phyloP scores from a whole-genome alignment of 1,140 invertebrate genomes.

The Lucilia cuprina region DNA sequence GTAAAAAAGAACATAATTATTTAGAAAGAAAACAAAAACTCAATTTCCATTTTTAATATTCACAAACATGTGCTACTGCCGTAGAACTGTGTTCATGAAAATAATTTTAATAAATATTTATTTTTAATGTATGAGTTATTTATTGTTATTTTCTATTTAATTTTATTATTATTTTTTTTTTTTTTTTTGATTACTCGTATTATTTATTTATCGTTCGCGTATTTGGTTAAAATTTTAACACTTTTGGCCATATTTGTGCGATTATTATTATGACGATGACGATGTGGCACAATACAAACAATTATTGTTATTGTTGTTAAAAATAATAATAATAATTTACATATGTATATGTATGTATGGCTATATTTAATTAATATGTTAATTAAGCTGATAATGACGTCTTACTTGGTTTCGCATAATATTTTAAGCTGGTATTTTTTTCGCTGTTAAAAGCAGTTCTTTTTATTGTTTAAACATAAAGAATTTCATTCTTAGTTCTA shows the following conservation, averaged over 20 bases:
- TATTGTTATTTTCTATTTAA: neutral
- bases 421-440: too few relatives aligned
- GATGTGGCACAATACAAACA: neutral
- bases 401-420: neutral
- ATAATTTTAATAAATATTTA: neutral
- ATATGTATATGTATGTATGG: neutral
- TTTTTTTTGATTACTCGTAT: neutral
- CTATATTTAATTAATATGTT: too few relatives aligned
- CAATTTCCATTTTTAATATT: neutral
- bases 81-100: neutral
- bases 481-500: too few relatives aligned
- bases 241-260: neutral
- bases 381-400: neutral
- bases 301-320: neutral
- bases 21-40: neutral
- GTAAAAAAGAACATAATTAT: neutral
- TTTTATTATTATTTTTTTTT: neutral
- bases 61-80: neutral
- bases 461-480: too few relatives aligned
- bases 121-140: neutral
- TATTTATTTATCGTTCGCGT: neutral
- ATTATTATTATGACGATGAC: neutral
- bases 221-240: conserved; percentile 8
- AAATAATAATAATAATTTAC: neutral
- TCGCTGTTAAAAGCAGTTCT: too few relatives aligned